These are phyloP conservation scores for Homarus gammarus DNA, from an alignment of 2,888 invertebrate genomes.

Conservation along the genomic window DNA sequence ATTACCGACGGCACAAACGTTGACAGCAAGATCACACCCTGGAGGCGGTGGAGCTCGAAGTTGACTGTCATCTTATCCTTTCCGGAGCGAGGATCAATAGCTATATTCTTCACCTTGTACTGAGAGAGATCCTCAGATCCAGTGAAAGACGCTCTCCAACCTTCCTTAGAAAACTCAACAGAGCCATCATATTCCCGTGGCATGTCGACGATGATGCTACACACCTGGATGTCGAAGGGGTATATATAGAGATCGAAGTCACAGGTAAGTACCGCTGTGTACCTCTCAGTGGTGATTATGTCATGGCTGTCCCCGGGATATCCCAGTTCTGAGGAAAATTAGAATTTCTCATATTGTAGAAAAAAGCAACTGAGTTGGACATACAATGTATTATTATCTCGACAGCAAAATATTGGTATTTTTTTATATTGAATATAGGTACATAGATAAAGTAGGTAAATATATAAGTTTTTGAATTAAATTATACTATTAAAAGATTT, in stretches of 20 bases:
- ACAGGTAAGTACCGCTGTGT: constrained; percentile 34
- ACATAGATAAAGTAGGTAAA: too few relatives aligned
- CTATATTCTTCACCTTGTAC: constrained; percentile 22
- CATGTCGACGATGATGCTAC: constrained; percentile 45
- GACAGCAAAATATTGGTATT: too few relatives aligned
- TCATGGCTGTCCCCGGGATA: constrained; percentile 23
- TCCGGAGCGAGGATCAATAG: not conserved
- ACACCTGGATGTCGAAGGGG: constrained; percentile 55
- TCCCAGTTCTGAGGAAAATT: constrained; percentile 32
- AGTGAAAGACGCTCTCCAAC: constrained; percentile 7
- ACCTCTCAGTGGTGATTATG: constrained; percentile 28
- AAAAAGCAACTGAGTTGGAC: too few relatives aligned
- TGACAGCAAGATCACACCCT: constrained; percentile 36
- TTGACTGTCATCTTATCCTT: not conserved
- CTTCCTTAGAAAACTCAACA: constrained; percentile 8
- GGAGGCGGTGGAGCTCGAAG: constrained; percentile 44
- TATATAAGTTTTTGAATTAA: too few relatives aligned
- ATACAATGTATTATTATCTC: too few relatives aligned
- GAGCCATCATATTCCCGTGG: constrained; percentile 14
- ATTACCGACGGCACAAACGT: constrained; percentile 45
- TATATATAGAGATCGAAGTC: constrained; percentile 51
- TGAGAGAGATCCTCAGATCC: constrained; percentile 26
- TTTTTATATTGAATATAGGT: too few relatives aligned
- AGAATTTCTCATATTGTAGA: too few relatives aligned
- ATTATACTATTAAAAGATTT: too few relatives aligned